Evolutionary conservation across 2,888 invertebrate genomes (phyloP).

Genomic region (Pollenia griseotomentosa): DNA sequence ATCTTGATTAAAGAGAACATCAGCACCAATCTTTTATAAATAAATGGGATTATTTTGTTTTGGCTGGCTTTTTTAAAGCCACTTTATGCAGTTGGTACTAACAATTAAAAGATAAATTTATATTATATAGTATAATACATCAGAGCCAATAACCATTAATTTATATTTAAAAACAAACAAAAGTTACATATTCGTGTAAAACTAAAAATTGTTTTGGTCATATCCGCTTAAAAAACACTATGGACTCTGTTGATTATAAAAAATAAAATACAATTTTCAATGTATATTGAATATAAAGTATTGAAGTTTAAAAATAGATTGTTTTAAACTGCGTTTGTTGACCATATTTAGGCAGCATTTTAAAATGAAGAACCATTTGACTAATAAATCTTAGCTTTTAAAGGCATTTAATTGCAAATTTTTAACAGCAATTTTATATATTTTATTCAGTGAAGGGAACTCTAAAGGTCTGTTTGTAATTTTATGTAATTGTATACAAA

Average conservation of each 20-base stretch:
- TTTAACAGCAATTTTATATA: neutral
- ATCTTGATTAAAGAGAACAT: slow-evolving; percentile 28
- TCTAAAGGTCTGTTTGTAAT: neutral
- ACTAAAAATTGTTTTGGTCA: neutral
- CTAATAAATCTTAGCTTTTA: neutral
- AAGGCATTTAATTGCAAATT: neutral
- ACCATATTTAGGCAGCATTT: slow-evolving; percentile 18
- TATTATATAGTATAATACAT: slow-evolving; percentile 22
- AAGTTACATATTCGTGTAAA: neutral
- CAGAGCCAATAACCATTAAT: neutral
- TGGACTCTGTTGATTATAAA: neutral
- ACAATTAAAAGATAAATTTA: slow-evolving; percentile 18
- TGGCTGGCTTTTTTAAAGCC: neutral
- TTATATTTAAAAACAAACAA: slow-evolving; percentile 1
- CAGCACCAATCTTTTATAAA: slow-evolving; percentile 42
- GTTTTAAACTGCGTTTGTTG: neutral
- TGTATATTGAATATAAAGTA: slow-evolving; percentile 9
- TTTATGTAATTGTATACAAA: slow-evolving; percentile 9
- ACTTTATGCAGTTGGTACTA: neutral
- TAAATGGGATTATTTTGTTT: slow-evolving; percentile 30
- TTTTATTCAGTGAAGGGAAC: neutral
- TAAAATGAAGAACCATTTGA: neutral
- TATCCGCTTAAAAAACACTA: neutral
- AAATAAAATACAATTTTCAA: slow-evolving; percentile 19
- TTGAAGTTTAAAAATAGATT: slow-evolving; percentile 19